Percentiles rank a stretch among this genome's conserved stretches.
Evolutionary conservation across 1,140 invertebrate species (phyloP).

Genomic region (Pseudomyrmex gracilis): DNA sequence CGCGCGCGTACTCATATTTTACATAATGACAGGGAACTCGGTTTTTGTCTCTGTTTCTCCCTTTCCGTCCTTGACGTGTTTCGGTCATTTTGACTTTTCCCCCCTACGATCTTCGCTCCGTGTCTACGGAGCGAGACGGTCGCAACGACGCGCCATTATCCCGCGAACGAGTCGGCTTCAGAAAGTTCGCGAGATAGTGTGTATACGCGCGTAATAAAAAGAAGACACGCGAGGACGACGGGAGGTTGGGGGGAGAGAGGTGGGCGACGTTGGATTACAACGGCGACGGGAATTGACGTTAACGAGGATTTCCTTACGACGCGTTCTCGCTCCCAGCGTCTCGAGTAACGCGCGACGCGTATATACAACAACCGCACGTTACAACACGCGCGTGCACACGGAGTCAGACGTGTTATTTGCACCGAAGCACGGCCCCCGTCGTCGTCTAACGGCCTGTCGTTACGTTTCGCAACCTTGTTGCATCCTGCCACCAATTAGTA

Average conservation of each 20-base stretch:
- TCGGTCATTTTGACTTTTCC: conserved; percentile 18
- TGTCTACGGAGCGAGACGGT: conserved; percentile 39
- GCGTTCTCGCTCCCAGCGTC: conserved; percentile 55
- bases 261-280: conserved; percentile 67
- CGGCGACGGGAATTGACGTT: conserved; percentile 72
- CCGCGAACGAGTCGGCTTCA: conserved; percentile 47
- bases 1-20: background rate
- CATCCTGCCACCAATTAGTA: conserved; percentile 51
- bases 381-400: background rate
- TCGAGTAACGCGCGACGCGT: conserved; percentile 38
- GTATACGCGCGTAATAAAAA: conserved; percentile 64
- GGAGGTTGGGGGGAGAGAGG: background rate
- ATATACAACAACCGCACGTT: background rate
- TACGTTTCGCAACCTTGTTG: conserved; percentile 57
- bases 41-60: background rate
- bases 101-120: background rate
- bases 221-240: conserved; percentile 15
- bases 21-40: conserved; percentile 4
- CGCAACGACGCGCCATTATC: conserved; percentile 63
- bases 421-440: conserved; percentile 30
- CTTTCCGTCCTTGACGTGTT: conserved; percentile 3
- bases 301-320: conserved; percentile 75
- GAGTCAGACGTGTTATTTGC: conserved; percentile 49
- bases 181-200: conserved; percentile 52
- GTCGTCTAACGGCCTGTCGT: conserved; percentile 54